These are phyloP conservation scores for Anthoscopus minutus DNA, from an alignment of 2,113 vertebrate species.

Conservation along the genomic window DNA sequence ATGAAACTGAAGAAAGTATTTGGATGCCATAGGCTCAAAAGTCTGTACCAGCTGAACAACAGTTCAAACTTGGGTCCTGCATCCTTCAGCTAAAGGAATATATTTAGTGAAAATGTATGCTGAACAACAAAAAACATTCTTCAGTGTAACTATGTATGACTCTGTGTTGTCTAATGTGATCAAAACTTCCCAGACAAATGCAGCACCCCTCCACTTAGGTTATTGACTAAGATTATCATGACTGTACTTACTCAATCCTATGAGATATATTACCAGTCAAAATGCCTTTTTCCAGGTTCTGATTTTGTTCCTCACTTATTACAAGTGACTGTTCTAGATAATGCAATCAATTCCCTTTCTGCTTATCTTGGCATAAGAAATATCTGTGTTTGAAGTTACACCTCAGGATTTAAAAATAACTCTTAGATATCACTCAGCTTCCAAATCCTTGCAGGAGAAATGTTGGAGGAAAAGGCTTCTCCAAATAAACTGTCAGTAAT, in stretches of 20 bases:
- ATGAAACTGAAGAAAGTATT: neutral
- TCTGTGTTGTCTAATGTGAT: neutral
- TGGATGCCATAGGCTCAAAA: neutral
- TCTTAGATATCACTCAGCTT: neutral
- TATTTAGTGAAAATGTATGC: neutral
- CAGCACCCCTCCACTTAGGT: fast-evolving
- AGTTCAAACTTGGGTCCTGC: neutral
- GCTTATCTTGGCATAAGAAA: neutral
- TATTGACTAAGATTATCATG: neutral
- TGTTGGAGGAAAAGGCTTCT: neutral
- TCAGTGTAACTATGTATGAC: neutral
- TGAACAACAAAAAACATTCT: neutral
- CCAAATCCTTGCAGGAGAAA: neutral
- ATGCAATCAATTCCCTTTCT: neutral
- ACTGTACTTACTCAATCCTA: neutral
- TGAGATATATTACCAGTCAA: neutral
- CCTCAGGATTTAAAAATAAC: neutral
- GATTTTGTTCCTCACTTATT: neutral
- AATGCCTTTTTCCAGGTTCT: neutral
- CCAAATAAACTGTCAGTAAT: neutral
- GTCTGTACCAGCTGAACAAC: neutral
- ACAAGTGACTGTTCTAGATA: neutral
- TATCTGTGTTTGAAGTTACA: neutral
- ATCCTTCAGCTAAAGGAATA: neutral
- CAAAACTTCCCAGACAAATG: neutral